Percentiles rank a stretch among this genome's conserved stretches.
phyloP scores from a whole-genome alignment of 1,140 invertebrate species.

The Neuroterus valhalla region DNA sequence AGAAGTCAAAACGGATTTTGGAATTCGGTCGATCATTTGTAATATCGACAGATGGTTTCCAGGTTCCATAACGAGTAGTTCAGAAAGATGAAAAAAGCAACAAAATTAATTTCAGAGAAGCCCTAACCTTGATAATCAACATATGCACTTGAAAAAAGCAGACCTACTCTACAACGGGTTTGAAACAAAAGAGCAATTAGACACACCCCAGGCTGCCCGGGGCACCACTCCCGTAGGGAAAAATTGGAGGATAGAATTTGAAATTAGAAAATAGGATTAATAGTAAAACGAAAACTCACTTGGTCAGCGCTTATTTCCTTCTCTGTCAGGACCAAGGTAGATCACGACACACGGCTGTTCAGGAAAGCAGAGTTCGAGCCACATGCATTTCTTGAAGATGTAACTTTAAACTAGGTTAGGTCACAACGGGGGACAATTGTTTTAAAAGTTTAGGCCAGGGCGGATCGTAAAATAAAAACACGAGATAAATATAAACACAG shows the following conservation, averaged over 20 bases:
- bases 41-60: not conserved
- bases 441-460: conserved; percentile 9
- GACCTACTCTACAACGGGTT: not conserved
- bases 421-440: not conserved
- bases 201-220: not conserved
- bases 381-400: not conserved
- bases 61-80: not conserved
- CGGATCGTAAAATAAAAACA: conserved; percentile 21
- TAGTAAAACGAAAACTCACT: conserved; percentile 5
- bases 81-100: not conserved
- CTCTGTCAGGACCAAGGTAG: not conserved
- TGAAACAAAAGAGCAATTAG: not conserved
- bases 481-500: conserved; percentile 28
- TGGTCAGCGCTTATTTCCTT: not conserved
- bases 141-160: not conserved
- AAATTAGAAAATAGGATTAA: not conserved
- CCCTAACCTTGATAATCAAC: conserved; percentile 16
- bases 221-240: not conserved
- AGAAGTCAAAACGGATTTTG: not conserved
- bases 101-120: not conserved
- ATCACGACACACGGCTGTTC: conserved; percentile 6
- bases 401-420: not conserved
- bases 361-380: not conserved
- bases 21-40: conserved; percentile 3
- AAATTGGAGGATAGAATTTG: not conserved